Percentiles rank a stretch among this genome's conserved stretches.
phyloP scores from a whole-genome alignment of 2,888 invertebrate genomes.

The Acleris emargana region DNA sequence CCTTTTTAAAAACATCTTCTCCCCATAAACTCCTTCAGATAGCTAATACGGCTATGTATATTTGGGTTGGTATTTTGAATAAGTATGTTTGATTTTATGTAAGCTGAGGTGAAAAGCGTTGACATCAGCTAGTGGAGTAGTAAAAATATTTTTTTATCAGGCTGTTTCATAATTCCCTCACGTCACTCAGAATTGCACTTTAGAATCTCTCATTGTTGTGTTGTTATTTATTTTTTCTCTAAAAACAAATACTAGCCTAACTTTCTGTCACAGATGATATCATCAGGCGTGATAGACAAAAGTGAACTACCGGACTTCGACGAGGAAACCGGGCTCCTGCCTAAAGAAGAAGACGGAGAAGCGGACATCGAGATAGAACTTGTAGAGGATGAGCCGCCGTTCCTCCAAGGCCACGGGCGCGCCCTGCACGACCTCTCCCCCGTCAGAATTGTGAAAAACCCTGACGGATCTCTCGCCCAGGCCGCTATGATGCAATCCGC shows the following conservation, averaged over 20 bases:
- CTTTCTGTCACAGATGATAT: constrained; percentile 87
- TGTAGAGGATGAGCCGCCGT: constrained; percentile 99
- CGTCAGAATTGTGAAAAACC: constrained; percentile 98
- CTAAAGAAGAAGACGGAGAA: constrained; percentile 96
- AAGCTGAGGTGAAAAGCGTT: no score
- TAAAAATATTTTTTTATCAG: not conserved
- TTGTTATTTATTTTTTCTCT: no score
- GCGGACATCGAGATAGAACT: constrained; percentile 99
- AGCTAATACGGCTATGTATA: no score
- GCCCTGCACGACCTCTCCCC: constrained; percentile 96
- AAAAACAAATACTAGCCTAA: no score
- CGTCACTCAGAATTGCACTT: no score
- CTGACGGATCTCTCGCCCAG: constrained; percentile 99
- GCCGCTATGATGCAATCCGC: constrained; percentile 99
- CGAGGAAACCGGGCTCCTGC: constrained; percentile 96
- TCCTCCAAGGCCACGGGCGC: constrained; percentile 96
- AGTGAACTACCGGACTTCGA: constrained; percentile 99
- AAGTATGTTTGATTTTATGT: no score
- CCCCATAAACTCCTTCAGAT: no score
- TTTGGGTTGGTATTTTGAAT: no score
- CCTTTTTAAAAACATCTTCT: no score
- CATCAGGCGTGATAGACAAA: constrained; percentile 95
- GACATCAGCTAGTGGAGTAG: no score
- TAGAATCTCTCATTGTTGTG: no score
- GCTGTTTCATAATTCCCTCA: no score